phyloP scores from a whole-genome alignment of 2,888 invertebrate genomes.

The Tiliacea aurago region DNA sequence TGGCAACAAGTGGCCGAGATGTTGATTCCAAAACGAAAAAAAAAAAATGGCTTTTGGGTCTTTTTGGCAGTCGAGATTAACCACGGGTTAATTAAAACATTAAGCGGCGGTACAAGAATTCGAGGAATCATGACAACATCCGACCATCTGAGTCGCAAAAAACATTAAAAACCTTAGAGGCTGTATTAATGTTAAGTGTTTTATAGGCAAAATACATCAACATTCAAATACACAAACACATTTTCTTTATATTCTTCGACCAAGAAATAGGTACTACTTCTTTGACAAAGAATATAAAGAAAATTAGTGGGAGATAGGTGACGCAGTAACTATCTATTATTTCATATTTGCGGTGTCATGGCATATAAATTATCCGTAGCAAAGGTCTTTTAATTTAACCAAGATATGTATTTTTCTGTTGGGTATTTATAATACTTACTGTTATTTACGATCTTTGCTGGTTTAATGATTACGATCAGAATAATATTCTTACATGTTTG shows the following conservation, averaged over 20 bases:
- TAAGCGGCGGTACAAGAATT: conserved; percentile 66
- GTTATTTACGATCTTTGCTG: conserved; percentile 18
- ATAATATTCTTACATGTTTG: background rate
- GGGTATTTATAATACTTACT: conserved; percentile 7
- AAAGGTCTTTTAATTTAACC: conserved; percentile 9
- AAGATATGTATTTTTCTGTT: conserved; percentile 6
- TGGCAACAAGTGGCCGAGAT: conserved; percentile 88
- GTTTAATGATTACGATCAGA: conserved; percentile 17
- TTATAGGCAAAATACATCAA: conserved; percentile 7
- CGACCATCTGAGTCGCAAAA: conserved; percentile 35
- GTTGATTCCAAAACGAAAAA: conserved; percentile 76
- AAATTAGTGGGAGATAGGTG: background rate
- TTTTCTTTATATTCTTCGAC: too few species aligned
- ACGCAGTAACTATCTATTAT: background rate
- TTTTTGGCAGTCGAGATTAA: conserved; percentile 79
- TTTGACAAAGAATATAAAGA: background rate
- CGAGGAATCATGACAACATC: conserved; percentile 54
- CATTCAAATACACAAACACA: background rate
- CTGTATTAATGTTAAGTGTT: conserved; percentile 7
- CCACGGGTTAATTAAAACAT: conserved; percentile 83
- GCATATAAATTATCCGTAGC: background rate
- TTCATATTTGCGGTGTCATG: conserved; percentile 6
- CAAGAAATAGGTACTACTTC: too few species aligned
- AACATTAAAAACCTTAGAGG: conserved; percentile 24
- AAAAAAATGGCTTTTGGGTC: conserved; percentile 74